Conservation (phyloP, 2,797 vertebrate species). For the Miichthys miiuy region DNA sequence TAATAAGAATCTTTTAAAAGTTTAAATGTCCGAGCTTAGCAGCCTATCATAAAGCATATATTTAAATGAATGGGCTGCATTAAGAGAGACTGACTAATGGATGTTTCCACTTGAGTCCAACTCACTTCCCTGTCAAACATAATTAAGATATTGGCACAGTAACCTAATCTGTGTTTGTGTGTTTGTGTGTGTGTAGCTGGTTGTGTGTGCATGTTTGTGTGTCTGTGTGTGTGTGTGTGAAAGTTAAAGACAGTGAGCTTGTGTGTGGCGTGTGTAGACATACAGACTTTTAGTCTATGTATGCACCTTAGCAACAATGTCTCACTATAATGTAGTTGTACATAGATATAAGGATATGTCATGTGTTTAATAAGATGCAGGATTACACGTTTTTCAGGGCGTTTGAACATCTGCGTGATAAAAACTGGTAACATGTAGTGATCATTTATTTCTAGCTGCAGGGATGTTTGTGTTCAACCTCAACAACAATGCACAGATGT, state of each 20-base stretch:
- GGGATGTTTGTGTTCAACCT: background rate
- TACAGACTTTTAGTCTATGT: too few species aligned
- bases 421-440: background rate
- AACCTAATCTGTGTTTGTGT: background rate
- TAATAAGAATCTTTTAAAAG: background rate
- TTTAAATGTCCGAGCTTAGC: too few species aligned
- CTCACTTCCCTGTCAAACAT: background rate
- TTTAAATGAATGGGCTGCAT: background rate
- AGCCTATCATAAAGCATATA: background rate
- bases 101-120: background rate
- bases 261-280: background rate
- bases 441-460: background rate
- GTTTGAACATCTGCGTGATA: background rate
- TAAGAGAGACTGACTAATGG: too few species aligned
- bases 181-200: background rate
- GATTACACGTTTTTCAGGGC: too few species aligned
- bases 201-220: background rate
- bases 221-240: too few species aligned
- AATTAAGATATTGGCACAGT: background rate
- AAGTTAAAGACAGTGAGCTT: too few species aligned
- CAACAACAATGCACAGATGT: background rate
- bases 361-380: background rate
- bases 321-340: background rate
- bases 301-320: background rate
- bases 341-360: background rate